phyloP scores from a whole-genome alignment of 2,113 vertebrate genomes.

The Rafetus swinhoei region DNA sequence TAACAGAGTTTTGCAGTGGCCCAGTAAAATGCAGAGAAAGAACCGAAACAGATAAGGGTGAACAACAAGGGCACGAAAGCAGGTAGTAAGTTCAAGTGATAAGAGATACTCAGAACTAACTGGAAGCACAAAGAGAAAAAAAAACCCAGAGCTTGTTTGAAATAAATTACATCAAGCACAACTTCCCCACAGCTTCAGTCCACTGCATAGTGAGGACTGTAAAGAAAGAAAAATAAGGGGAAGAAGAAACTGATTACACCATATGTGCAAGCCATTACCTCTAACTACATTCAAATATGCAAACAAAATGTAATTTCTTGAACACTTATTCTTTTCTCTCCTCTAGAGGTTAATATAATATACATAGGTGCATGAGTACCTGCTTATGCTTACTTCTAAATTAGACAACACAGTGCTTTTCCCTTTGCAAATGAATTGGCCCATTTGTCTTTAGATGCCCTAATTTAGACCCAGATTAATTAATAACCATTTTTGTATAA shows the following conservation, averaged over 20 bases:
- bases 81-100: not conserved
- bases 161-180: constrained; percentile 11
- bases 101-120: not conserved
- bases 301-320: not conserved
- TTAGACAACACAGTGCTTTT: constrained; percentile 41
- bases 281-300: not conserved
- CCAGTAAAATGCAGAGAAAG: not conserved
- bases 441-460: constrained; percentile 44
- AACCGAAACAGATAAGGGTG: not conserved
- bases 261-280: not conserved
- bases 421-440: constrained; percentile 32
- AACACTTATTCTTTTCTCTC: not conserved
- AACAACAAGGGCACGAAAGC: not conserved
- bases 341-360: not conserved
- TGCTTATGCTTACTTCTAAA: constrained; percentile 42
- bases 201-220: not conserved
- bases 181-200: constrained; percentile 11
- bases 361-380: not conserved
- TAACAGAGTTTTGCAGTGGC: not conserved
- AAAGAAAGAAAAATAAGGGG: rapidly evolving
- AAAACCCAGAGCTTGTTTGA: not conserved
- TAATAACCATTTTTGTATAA: constrained; percentile 29
- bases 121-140: not conserved
- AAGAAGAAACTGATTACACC: not conserved
- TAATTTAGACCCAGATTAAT: constrained; percentile 49